Evolutionary conservation across 2,888 invertebrate genomes (phyloP), one percentile per base, ranked within the genome.

Genomic region (Xestia c-nigrum): DNA sequence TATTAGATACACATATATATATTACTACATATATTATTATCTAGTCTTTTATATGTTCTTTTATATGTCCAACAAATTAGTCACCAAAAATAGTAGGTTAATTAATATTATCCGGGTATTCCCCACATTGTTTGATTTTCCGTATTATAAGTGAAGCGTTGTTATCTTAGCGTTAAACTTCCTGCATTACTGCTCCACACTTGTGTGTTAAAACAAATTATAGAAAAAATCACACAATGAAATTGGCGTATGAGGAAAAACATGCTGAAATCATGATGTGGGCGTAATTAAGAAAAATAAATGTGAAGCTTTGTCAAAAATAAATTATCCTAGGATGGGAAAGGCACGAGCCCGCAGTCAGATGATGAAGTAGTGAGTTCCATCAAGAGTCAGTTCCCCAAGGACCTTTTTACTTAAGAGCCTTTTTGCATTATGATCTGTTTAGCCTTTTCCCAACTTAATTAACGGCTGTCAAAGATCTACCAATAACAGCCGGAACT

Each of bases 61-160:
- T 43, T 63, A 77, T n/a, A 12, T 3, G n/a, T 14, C 14, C 5
- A 24, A n/a, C 47, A 55, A 50, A 73, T 55, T 63, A 78, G 63
- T 78, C 79, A 74, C 19, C 38, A 14, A 46, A 73, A 65, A 38
- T 63, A 67, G 16, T 24, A 46, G 43, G 59, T n/a, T 70, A 70
- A 63, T 57, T 55, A 66, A 66, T 57, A 55, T 57, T 65, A 46
- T 65, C 61, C 72, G 80, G 83, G 64, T 50, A 21, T 77, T 80
- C 74, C 81, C 83, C 80, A 19, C 3, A 47, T 63, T 77, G 63
- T 83, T 73, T 76, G 64, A 68, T 72, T 82, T 81, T 81, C 73
- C 77, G 50, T 73, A 46, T 72, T 52, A 47, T 75, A 66, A 72
- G 47, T 63, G n/a, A n/a, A 46, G 40, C 43, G 77, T 50, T 69